phyloP scores from a whole-genome alignment of 2,888 invertebrate genomes.

The Callinectes sapidus region DNA sequence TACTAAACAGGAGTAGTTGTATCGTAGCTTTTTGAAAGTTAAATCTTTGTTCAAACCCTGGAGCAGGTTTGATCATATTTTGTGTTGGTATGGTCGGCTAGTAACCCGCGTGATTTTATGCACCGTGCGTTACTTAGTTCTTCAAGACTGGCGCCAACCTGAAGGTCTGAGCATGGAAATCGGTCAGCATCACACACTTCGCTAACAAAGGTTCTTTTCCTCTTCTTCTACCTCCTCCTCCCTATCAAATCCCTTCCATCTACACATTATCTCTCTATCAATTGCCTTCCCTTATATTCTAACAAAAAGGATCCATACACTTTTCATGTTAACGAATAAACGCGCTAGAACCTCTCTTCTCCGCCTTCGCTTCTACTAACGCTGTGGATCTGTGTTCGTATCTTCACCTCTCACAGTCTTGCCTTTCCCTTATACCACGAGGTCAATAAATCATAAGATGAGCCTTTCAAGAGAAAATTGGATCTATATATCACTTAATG shows the following conservation, averaged over 20 bases:
- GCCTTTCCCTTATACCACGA: neutral
- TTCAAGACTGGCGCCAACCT: neutral
- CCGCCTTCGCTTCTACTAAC: neutral
- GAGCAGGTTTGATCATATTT: neutral
- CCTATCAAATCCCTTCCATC: neutral
- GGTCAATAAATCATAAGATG: neutral
- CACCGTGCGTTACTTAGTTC: neutral
- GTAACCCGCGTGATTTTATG: neutral
- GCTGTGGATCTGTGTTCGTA: neutral
- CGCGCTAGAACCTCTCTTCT: neutral
- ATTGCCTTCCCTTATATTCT: neutral
- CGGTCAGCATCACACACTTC: neutral
- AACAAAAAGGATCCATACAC: neutral
- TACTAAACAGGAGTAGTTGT: neutral
- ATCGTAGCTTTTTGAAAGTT: neutral
- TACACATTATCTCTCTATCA: neutral
- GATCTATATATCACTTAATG: slow-evolving; percentile 29
- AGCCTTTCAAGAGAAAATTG: neutral
- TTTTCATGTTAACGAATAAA: neutral
- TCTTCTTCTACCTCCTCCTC: neutral
- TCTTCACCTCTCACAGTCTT: neutral
- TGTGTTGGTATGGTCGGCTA: neutral
- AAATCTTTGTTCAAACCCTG: neutral
- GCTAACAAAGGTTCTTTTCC: neutral
- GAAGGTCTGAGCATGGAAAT: neutral